Evolutionary conservation across 2,888 invertebrate genomes (phyloP), one percentile per base, ranked within the genome.

Genomic region (Melanchra persicariae): DNA sequence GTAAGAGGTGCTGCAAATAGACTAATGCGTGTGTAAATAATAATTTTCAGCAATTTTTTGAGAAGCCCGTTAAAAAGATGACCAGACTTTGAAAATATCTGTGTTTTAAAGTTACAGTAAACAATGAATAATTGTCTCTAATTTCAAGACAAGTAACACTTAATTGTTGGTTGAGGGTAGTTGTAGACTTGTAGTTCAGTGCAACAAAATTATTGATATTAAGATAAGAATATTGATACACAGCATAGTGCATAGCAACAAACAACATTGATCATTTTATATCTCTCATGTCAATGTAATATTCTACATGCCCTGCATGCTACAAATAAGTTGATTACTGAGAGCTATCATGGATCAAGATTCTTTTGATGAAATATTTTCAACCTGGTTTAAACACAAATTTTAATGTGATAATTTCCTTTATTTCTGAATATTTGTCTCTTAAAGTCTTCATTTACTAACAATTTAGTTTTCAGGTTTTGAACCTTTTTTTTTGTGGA

Each of bases 1-100:
- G 77, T 54, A 54, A 77, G 52, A 47, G 19, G n/a, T 22, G 15
- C 69, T 24, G 6, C 37, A 68, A 77, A 68, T 77, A 67, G 70
- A 77, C 1, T 74, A 24, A n/a, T 22, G 15, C 1, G 2, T 55
- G 30, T 68, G 24, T 47, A 47, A 40, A 55, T 30, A 54, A 22
- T 15, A 6, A 64, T 45, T 65, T 51, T 37, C 12, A 15, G 22
- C 7, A 76, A 24, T 77, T 3, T 24, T 43, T 19, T 30, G 7
- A 54, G 19, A 24, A 45, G 47, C 26, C 37, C 0, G 10, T 1
- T 26, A 37, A 43, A 15, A 2, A 12, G 24, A 10, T n/a, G 5
- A 40, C 10, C 12, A 7, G 7, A 30, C 9, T 49, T 10, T 15
- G 4, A 45, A 57, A 70, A 34, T 26, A 24, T 40, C 2, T 34